phyloP scores from a whole-genome alignment of 2,888 invertebrate genomes.

The Rhimphoctona megacephalus region DNA sequence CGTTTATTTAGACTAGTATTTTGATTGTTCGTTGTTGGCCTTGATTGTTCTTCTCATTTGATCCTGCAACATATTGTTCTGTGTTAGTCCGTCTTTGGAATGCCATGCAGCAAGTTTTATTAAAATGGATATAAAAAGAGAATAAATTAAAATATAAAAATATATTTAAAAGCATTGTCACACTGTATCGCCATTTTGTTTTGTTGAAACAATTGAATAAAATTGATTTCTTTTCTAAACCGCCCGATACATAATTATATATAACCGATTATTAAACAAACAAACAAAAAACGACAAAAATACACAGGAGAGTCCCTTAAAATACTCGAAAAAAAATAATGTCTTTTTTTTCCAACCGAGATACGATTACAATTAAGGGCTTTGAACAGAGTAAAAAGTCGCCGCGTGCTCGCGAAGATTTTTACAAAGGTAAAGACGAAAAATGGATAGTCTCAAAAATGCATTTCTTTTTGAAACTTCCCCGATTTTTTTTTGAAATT shows the following conservation, averaged over 20 bases:
- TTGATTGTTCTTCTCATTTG: constrained; percentile 50
- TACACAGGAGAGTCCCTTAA: background rate
- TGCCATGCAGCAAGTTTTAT: background rate
- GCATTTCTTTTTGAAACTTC: too few relatives aligned
- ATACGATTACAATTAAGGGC: too few relatives aligned
- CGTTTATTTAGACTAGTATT: constrained; percentile 55
- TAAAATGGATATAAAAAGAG: constrained; percentile 9
- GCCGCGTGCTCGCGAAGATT: too few relatives aligned
- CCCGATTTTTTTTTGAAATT: too few relatives aligned
- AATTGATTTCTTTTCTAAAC: constrained; percentile 64
- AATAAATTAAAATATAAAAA: constrained; percentile 33
- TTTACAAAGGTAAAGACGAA: too few relatives aligned
- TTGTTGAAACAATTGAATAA: constrained; percentile 55
- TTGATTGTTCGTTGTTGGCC: constrained; percentile 40
- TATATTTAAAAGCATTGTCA: constrained; percentile 45
- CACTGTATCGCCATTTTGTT: constrained; percentile 59
- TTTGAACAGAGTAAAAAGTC: too few relatives aligned
- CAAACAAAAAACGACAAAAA: background rate
- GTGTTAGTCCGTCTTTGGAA: constrained; percentile 47
- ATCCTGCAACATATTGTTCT: constrained; percentile 40
- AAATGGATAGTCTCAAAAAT: too few relatives aligned
- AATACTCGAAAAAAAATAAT: background rate
- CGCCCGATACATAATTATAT: constrained; percentile 36
- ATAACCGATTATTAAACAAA: constrained; percentile 8
- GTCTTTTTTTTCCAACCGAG: too few relatives aligned